Base-by-base conservation (phyloP, 2,797 vertebrate species). In the Remorina albescens region DNA sequence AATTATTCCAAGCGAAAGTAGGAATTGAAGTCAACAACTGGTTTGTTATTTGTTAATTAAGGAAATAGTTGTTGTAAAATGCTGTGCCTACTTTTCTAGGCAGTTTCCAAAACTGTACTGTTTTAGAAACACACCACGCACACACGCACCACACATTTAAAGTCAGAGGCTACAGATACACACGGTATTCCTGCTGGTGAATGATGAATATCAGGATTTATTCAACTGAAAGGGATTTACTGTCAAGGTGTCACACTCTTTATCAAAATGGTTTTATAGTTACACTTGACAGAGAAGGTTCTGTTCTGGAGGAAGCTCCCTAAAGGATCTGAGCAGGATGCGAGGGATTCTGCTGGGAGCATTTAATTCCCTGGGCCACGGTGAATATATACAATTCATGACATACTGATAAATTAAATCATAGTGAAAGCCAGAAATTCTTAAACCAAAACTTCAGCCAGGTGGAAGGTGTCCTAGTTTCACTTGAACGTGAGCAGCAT, bases 191-290 rank as follows among this genome's bases (percentile, higher is more conserved):
- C 21, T 51, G 46, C 51, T 36, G 65, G 53, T 66, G 54, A 75
- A 49, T 67, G 65, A 81, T 76, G 28, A 72, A 63, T 49, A 81
- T 74, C 6, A 34, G 59, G 37, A 53, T 66, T 85, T 68, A 73
- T 80, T 84, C 78, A 75, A 61, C 54, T 78, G 54, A 61, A 74
- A 68, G 36, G 54, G 62, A 62, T 42, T 71, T 68, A 65, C 39
- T 70, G 74, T 76, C 69, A 76, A 68, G 64, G 60, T 65, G 36
- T 75, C 74, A 50, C 19, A 76, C 25, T 58, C 18, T 70, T 74
- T 65, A 77, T 73, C 66, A 47, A 70, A 81, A 81, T 60, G 28
- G 42, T 23, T 68, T 26, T 74, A 71, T 46, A 65, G 73, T 71
- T 74, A 67, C 23, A 51, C 56, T 62, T 58, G 26, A 78, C n/a